phyloP scores from a whole-genome alignment of 2,797 vertebrate genomes.

The Falco novaeseelandiae region DNA sequence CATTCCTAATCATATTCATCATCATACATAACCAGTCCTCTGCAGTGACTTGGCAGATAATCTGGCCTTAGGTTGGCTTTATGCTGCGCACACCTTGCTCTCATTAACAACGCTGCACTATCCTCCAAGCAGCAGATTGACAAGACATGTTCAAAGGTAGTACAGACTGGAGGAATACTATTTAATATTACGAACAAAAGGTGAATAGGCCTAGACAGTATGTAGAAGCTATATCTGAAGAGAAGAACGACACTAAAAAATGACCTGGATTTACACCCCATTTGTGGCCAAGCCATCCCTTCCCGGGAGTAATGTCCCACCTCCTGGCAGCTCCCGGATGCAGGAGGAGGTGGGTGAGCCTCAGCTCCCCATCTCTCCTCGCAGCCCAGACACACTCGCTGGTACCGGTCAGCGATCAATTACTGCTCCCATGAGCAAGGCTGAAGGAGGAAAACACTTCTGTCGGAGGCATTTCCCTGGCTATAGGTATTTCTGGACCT shows the following conservation, averaged over 20 bases:
- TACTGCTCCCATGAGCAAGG: neutral
- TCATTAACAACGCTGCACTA: neutral
- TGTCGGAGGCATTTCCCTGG: neutral
- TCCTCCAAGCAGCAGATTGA: neutral
- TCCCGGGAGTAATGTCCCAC: neutral
- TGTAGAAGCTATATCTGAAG: neutral
- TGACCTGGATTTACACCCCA: neutral
- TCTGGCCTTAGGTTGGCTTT: neutral
- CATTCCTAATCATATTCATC: no score
- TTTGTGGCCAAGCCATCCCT: neutral
- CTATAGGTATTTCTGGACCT: neutral
- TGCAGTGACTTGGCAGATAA: neutral
- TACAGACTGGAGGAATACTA: neutral
- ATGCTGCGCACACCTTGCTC: neutral
- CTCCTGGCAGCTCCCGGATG: rapidly evolving
- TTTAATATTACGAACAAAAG: neutral
- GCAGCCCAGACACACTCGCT: neutral
- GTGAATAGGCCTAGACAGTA: neutral
- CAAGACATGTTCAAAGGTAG: neutral
- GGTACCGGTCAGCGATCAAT: neutral
- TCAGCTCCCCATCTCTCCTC: neutral
- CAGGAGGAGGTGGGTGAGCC: neutral
- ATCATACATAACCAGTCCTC: neutral
- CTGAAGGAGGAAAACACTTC: neutral
- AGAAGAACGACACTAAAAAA: neutral